A percentile compares a stretch with the other conserved stretches of the same genome.
phyloP scores from a whole-genome alignment of 2,888 invertebrate species.

The Charanyca ferruginea region DNA sequence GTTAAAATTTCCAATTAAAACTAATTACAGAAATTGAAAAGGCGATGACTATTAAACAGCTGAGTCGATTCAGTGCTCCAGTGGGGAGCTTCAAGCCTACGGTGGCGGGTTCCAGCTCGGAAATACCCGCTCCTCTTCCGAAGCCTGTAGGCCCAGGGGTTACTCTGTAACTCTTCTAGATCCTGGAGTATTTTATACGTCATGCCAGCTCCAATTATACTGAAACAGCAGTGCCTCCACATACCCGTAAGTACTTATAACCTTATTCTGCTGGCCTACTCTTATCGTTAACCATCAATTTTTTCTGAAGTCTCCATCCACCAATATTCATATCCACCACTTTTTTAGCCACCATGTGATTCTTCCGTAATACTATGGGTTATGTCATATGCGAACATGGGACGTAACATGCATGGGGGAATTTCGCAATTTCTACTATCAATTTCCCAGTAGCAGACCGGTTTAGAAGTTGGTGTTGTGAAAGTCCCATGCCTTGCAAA shows the following conservation, averaged over 20 bases:
- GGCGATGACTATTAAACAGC: constrained; percentile 12
- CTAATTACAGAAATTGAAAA: constrained; percentile 31
- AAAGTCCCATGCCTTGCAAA: no score
- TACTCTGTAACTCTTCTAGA: constrained; percentile 16
- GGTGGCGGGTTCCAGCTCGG: background rate
- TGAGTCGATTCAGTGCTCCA: background rate
- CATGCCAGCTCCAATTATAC: background rate
- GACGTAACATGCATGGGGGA: no score
- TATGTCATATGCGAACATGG: no score
- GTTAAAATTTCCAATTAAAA: background rate
- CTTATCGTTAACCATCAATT: no score
- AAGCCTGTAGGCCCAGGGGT: background rate
- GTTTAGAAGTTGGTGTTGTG: no score
- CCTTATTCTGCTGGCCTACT: background rate
- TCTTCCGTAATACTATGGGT: no score
- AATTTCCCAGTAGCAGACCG: no score
- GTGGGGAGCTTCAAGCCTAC: background rate
- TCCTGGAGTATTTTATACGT: constrained; percentile 4
- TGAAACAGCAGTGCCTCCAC: background rate
- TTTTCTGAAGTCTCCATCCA: no score
- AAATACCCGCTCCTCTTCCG: background rate
- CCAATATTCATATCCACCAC: no score
- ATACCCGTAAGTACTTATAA: background rate
- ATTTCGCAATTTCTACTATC: no score
- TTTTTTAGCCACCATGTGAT: no score